Base-by-base conservation (phyloP, 2,888 invertebrate genomes). In the Germaria angustata region DNA sequence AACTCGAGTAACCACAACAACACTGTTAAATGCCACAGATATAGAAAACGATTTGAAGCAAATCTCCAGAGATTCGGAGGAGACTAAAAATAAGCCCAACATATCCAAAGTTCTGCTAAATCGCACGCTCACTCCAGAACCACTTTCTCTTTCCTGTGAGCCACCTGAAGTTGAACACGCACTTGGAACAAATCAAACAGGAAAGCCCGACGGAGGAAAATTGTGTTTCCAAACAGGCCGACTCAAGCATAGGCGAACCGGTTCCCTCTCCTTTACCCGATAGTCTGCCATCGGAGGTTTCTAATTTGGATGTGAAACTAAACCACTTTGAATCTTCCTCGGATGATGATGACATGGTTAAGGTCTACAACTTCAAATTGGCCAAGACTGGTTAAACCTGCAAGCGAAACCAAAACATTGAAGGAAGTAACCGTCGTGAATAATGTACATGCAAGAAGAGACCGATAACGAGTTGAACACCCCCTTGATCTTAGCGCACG, bases 331-430 rank as follows among this genome's bases (percentile, higher is more conserved):
- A 90, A 75, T 89, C 90, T 11, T 91, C 91, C 55, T 91, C 91
- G 7, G 91, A 91, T 75, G 91, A 91, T 55, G 91, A 90, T 36
- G 90, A 90, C 49, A 88, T 90, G 81, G 83, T 88, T 61, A 90
- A 91, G 79, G 90, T 91, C 13, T 91, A 91, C 76, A 91, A 90
- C 65, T 89, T 91, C 17, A 91, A 91, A 84, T 86, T 90, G 69
- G 89, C 91, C 15, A 88, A 91, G 85, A 90, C 90, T 89, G 28
- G 86, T 88, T 9, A 87, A 88, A 41, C 75, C 86, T 0, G 57
- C 85, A 0, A 66, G 78, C 2, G 87, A 86, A 51, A 80, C 86
- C 13, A 86, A 84, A 51, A 83, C 85, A 5, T 51, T 86, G 22
- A 84, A 85, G 39, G 84, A 86, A 65, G 77, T 86, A 15, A 85